Evolutionary conservation across 1,140 invertebrate species (phyloP).

Genomic region (Neodiprion lecontei): DNA sequence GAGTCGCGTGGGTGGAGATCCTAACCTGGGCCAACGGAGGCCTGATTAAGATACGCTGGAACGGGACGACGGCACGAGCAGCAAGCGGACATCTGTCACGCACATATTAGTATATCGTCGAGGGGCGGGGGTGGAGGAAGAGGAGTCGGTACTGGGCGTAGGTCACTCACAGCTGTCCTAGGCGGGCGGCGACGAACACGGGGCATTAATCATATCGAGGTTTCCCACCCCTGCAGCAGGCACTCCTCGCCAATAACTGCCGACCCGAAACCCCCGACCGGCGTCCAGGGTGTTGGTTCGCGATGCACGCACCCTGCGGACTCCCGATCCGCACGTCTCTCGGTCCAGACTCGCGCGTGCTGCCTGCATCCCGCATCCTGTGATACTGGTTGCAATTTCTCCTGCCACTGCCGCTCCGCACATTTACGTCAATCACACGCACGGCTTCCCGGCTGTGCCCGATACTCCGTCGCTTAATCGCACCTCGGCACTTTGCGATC

Average conservation of each 20-base stretch:
- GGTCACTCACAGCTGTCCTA: constrained; percentile 48
- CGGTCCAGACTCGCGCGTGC: not conserved
- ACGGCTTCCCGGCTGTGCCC: no score
- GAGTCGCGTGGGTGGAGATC: not conserved
- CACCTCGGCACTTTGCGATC: no score
- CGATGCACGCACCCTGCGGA: not conserved
- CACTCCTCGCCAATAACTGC: constrained; percentile 1
- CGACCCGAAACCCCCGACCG: not conserved
- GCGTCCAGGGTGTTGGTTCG: not conserved
- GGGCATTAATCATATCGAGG: constrained; percentile 50
- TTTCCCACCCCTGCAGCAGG: constrained; percentile 26
- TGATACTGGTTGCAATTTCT: not conserved
- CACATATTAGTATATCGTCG: constrained; percentile 24
- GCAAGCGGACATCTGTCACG: constrained; percentile 22
- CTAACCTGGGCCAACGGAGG: not conserved
- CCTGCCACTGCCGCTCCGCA: no score
- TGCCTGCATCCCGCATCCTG: not conserved
- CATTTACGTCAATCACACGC: no score
- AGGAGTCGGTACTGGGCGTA: constrained; percentile 31
- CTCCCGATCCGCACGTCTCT: not conserved
- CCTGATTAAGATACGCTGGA: constrained; percentile 7
- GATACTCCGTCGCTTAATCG: no score
- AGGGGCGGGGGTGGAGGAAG: constrained; percentile 23
- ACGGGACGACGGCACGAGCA: not conserved
- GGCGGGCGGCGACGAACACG: constrained; percentile 39